Evolutionary conservation across 2,888 invertebrate species (phyloP).

Genomic region (Hirtodrosophila duncani): DNA sequence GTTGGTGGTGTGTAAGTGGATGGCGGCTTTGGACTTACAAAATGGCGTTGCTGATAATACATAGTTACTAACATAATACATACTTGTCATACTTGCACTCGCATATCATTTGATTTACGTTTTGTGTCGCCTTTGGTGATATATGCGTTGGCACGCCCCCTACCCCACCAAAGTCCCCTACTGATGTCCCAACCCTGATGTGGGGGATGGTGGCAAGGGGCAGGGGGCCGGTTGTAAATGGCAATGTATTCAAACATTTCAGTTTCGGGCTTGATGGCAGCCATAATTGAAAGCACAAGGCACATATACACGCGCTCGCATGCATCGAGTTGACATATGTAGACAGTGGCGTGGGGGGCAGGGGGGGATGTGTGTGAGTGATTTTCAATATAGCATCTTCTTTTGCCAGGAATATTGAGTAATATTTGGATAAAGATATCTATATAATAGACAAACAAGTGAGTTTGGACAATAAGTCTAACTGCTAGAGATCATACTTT

Average conservation of each 20-base stretch:
- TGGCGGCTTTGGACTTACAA: conserved; percentile 29
- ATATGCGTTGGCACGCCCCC: conserved; percentile 52
- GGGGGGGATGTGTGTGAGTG: neutral
- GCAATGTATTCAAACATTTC: conserved; percentile 69
- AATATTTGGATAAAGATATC: too few species aligned
- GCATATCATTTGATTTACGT: conserved; percentile 68
- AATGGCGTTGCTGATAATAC: conserved; percentile 62
- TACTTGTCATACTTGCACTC: conserved; percentile 69
- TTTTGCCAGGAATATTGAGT: too few species aligned
- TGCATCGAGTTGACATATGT: too few species aligned
- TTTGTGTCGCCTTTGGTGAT: conserved; percentile 64
- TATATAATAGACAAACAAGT: too few species aligned
- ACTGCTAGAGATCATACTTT: too few species aligned
- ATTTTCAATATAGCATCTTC: too few species aligned
- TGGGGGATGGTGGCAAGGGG: too few species aligned
- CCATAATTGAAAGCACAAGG: conserved; percentile 57
- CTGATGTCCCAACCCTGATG: neutral
- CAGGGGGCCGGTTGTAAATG: too few species aligned
- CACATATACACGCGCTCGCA: neutral
- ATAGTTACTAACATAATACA: conserved; percentile 65
- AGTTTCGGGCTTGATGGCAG: conserved; percentile 61
- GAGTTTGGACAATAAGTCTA: too few species aligned
- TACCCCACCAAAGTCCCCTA: neutral
- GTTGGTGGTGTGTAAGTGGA: neutral
- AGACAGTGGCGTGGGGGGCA: neutral